These are phyloP conservation scores for Xyrichtys novacula DNA, from an alignment of 2,797 vertebrate genomes.

Conservation along the genomic window DNA sequence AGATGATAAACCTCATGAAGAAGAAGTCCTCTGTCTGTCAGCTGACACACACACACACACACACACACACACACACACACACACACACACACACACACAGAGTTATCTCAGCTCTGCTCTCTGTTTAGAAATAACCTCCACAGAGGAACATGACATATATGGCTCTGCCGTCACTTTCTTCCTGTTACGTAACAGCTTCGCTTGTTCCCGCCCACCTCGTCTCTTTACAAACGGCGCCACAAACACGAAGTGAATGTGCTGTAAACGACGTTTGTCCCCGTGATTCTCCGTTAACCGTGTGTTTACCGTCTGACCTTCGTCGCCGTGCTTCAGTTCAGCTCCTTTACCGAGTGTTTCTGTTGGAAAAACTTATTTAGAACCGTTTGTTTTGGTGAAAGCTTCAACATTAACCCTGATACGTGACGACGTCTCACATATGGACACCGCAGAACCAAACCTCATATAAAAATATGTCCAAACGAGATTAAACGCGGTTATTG, in stretches of 20 bases:
- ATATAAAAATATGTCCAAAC: background rate
- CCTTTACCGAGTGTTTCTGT: background rate
- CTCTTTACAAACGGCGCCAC: slow-evolving; percentile 41
- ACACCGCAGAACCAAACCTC: background rate
- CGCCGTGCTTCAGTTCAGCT: rapidly evolving
- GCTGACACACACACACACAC: background rate
- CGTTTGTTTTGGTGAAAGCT: background rate
- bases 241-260: background rate
- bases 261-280: background rate
- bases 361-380: rapidly evolving
- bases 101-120: too few relatives aligned
- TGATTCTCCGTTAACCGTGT: background rate
- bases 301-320: rapidly evolving
- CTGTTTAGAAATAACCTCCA: slow-evolving; percentile 38
- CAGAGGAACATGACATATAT: slow-evolving; percentile 29
- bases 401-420: background rate
- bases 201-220: slow-evolving; percentile 34
- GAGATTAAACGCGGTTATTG: background rate
- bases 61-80: too few relatives aligned
- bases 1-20: background rate
- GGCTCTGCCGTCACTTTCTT: slow-evolving; percentile 45
- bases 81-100: too few relatives aligned
- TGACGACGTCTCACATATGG: slow-evolving; percentile 22
- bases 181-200: slow-evolving; percentile 66
- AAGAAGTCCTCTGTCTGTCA: background rate